Conservation (phyloP, 1,140 invertebrate species). For the Drosophila yakuba region DNA sequence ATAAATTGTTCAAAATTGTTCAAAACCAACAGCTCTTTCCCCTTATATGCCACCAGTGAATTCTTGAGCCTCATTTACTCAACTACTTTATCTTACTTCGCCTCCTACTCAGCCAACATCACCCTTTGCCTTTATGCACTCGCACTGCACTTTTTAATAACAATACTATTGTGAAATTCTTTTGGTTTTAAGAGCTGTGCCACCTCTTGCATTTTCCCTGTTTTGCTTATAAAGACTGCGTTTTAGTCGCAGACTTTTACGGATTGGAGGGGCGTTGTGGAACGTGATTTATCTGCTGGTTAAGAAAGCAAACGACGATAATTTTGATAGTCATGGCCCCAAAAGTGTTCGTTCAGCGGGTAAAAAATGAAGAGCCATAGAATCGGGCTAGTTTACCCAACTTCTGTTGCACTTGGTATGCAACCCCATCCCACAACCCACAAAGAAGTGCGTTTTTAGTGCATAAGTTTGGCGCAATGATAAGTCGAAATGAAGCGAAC, state of each 20-base stretch:
- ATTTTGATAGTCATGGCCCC: constrained; percentile 77
- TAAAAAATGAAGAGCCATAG: constrained; percentile 63
- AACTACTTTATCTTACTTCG: no score
- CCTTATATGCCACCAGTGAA: neutral
- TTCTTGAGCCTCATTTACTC: neutral
- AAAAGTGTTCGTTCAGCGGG: constrained; percentile 36
- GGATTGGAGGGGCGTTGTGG: neutral
- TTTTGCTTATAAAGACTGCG: constrained; percentile 6
- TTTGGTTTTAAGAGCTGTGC: no score
- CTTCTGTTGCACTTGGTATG: no score
- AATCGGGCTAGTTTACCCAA: constrained; percentile 42
- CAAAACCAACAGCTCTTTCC: neutral
- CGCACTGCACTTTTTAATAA: no score
- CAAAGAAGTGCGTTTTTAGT: constrained; percentile 55
- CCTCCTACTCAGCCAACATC: no score
- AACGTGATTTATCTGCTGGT: constrained; percentile 27
- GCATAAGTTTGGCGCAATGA: constrained; percentile 68
- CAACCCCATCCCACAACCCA: no score
- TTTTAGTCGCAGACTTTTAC: constrained; percentile 19
- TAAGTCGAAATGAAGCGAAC: constrained; percentile 71
- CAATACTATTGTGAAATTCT: no score
- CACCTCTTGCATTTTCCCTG: no score
- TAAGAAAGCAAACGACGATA: constrained; percentile 53
- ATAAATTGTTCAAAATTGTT: constrained; percentile 22
- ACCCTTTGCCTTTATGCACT: no score